phyloP scores from a whole-genome alignment of 2,113 vertebrate genomes.

The Tachuris rubrigastra region DNA sequence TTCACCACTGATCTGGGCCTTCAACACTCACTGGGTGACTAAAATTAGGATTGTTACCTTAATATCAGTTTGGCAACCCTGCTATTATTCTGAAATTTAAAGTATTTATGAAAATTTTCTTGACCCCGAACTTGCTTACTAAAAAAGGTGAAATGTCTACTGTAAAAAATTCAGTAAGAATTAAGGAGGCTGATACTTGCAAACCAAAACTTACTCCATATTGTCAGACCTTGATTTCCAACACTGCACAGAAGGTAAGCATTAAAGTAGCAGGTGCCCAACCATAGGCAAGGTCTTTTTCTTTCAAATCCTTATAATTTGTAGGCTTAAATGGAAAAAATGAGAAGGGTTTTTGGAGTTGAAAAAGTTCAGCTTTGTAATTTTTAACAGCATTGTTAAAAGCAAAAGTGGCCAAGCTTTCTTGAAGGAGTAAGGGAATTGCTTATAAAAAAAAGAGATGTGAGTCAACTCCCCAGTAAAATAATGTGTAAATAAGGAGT shows the following conservation, averaged over 20 bases:
- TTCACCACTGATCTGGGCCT: neutral
- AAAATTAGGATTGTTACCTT: neutral
- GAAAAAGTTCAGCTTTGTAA: neutral
- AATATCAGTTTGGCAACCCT: neutral
- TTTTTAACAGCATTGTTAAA: neutral
- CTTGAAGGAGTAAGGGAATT: neutral
- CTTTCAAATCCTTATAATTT: neutral
- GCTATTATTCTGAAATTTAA: neutral
- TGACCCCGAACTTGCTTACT: neutral
- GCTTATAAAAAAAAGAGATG: neutral
- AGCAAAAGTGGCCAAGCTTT: neutral
- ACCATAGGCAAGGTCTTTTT: neutral
- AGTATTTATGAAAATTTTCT: neutral
- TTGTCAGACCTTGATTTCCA: neutral
- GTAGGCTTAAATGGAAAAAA: neutral
- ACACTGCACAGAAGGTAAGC: neutral
- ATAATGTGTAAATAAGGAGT: neutral
- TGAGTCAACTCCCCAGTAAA: neutral
- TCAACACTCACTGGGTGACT: neutral
- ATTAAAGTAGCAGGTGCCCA: neutral
- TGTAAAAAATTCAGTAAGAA: neutral
- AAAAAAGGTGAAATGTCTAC: neutral
- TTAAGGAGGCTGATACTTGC: neutral
- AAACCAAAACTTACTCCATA: neutral
- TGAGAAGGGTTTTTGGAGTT: neutral